Evolutionary conservation across 2,888 invertebrate species (phyloP).

Genomic region (Eupithecia centaureata): DNA sequence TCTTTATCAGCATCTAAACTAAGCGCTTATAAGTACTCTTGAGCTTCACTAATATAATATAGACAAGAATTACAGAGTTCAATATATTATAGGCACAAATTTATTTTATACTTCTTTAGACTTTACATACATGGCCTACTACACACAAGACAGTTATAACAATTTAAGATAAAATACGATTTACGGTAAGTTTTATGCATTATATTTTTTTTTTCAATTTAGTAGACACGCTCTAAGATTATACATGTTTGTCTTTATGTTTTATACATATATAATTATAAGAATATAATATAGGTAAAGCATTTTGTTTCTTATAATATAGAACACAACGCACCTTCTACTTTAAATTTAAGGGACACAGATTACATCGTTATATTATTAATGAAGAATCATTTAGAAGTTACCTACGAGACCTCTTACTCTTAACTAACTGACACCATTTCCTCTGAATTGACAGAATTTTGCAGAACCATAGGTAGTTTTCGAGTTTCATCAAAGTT

Average conservation of each 20-base stretch:
- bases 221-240: conserved; percentile 80
- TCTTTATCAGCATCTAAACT: conserved; percentile 76
- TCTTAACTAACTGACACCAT: conserved; percentile 75
- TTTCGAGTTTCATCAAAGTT: conserved; percentile 48
- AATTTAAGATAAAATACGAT: conserved; percentile 31
- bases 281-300: conserved; percentile 84
- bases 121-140: conserved; percentile 68
- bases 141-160: conserved; percentile 68
- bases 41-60: conserved; percentile 79
- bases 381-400: conserved; percentile 68
- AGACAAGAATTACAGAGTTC: conserved; percentile 66
- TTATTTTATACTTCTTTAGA: conserved; percentile 55
- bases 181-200: conserved; percentile 67
- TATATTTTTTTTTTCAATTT: conserved; percentile 63
- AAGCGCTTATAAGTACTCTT: conserved; percentile 77
- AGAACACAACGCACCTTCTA: conserved; percentile 79
- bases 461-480: conserved; percentile 57
- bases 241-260: conserved; percentile 71
- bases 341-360: conserved; percentile 69
- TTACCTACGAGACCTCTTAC: conserved; percentile 66
- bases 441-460: conserved; percentile 80
- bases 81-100: conserved; percentile 78
- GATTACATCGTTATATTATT: conserved; percentile 68
- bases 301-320: conserved; percentile 78
- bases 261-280: conserved; percentile 80